A percentile compares a stretch with the other conserved stretches of the same genome.
These are phyloP conservation scores for Marcusenius ussheri DNA, from an alignment of 2,113 vertebrate species.

Conservation along the genomic window DNA sequence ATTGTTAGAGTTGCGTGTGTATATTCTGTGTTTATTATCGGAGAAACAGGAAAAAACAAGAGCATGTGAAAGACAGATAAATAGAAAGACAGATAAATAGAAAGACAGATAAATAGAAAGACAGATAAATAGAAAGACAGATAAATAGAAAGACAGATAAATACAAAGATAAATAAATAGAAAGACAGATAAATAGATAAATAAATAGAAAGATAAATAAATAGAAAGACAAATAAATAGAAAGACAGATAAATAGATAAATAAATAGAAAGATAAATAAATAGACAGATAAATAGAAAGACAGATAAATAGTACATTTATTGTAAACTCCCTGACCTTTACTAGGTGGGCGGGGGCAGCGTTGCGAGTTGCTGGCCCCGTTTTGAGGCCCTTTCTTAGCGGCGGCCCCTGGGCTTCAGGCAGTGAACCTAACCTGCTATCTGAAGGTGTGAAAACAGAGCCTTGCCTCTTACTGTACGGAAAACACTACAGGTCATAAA, in stretches of 20 bases:
- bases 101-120: background rate
- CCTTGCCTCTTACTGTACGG: background rate
- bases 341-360: background rate
- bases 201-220: no score
- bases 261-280: no score
- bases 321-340: background rate
- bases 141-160: background rate
- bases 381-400: background rate
- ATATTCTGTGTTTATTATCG: background rate
- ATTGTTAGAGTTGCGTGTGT: background rate
- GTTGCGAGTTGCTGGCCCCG: background rate
- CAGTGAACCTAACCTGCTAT: background rate
- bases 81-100: background rate
- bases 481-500: background rate
- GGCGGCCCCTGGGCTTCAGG: background rate
- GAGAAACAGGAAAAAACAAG: background rate
- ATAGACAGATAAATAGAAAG: no score
- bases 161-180: no score
- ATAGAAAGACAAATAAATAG: no score
- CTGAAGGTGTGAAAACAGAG: background rate
- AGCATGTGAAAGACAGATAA: background rate
- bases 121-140: background rate
- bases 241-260: background rate
- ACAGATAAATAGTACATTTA: background rate
- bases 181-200: background rate